Base-by-base conservation (phyloP, 2,888 invertebrate genomes). In the Lithophane socia region DNA sequence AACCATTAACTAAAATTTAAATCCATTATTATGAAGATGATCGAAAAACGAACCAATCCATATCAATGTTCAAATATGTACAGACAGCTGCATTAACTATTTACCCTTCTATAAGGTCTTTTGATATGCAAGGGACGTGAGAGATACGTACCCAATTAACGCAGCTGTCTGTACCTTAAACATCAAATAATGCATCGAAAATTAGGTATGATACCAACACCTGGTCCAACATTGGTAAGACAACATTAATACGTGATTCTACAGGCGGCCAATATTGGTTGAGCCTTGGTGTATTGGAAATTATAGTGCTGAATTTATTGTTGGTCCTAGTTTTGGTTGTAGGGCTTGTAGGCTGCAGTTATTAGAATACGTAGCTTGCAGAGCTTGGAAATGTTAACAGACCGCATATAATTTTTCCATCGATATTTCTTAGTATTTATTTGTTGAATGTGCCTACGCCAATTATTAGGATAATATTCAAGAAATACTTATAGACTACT, bases 181-280 rank as follows among this genome's bases (percentile, higher is more conserved):
- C 42, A 67, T 69, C 65, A 64, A 81, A 73, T 63, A 80, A 58
- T 29, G 52, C 81, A 83, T 86, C 71, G 63, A 84, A 87, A 90
- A 91, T 90, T 90, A 88, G 86, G 76, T 80, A 86, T 75, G 82
- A 86, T 86, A 82, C 79, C 72, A 82, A 86, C 90, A 91, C 88
- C 90, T 91, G 92, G 82, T 80, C 86, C 87, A 91, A 91, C 83
- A 87, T 89, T 88, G 84, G 84, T 82, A 10, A 78, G 64, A 69
- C 70, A 80, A 83, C 74, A 84, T 83, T 72, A 73, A 61, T 73
- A 84, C 78, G 77, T 80, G 82, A 78, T 79, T 70, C 58, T 68
- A 79, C 29, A 24, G 29, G 24, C 13, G 37, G 5, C 74, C 69
- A 84, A 70, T 84, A 74, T 80, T 83, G 60, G 54, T 65, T 68